phyloP scores from a whole-genome alignment of 2,797 vertebrate genomes.

The Fringilla coelebs region DNA sequence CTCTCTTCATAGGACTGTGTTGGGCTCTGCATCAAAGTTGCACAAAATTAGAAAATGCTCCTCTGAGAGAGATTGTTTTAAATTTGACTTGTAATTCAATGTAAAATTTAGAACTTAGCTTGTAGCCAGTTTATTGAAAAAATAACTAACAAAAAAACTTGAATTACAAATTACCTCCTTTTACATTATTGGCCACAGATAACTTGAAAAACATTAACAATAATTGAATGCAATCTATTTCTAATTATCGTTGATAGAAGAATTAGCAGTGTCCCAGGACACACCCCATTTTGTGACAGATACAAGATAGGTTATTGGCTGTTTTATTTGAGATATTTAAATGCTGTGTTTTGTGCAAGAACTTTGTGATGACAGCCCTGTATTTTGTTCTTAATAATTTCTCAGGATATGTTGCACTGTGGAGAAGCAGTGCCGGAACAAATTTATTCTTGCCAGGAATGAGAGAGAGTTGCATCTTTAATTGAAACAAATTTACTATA shows the following conservation, averaged over 20 bases:
- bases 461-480: conserved; percentile 75
- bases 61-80: conserved; percentile 75
- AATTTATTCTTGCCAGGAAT: conserved; percentile 79
- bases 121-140: conserved; percentile 72
- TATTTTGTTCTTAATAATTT: conserved; percentile 80
- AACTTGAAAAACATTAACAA: conserved; percentile 74
- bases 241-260: conserved; percentile 66
- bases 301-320: conserved; percentile 64
- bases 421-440: conserved; percentile 71
- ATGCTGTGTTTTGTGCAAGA: conserved; percentile 79
- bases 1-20: conserved; percentile 75
- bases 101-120: conserved; percentile 76
- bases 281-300: conserved; percentile 63
- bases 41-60: conserved; percentile 75
- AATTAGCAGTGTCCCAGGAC: conserved; percentile 72
- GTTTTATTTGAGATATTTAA: conserved; percentile 71
- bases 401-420: conserved; percentile 82
- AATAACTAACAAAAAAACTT: not conserved
- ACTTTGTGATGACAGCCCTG: conserved; percentile 76
- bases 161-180: conserved; percentile 81
- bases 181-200: conserved; percentile 81
- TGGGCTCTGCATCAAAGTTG: conserved; percentile 81
- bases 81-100: conserved; percentile 77
- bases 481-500: conserved; percentile 63
- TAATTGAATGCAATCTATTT: conserved; percentile 74